Evolutionary conservation across 2,113 vertebrate species (phyloP), one percentile per base, ranked within the genome.

Genomic region (Zapus hudsonius): DNA sequence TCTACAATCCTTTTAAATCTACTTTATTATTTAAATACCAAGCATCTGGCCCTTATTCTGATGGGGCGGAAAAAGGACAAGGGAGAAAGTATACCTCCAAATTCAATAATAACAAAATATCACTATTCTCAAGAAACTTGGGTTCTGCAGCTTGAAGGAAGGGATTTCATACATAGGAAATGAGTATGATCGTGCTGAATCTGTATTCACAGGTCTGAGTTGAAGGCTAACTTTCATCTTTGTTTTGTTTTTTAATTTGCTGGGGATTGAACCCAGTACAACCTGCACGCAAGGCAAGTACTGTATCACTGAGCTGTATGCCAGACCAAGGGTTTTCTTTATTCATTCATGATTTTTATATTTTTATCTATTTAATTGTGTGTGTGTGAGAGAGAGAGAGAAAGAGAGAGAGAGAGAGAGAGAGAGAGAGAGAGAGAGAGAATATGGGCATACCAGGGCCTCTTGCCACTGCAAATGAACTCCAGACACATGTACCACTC

Each of bases 1-100:
- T 79, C n/a, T 82, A 27, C 87, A 90, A 70, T 84, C 57, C 79
- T 38, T 94, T 91, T 47, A 75, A 85, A 90, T 93, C 55, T 70
- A 38, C 69, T 85, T 87, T 90, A 69, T 33, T 67, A 64, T 52
- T 63, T 67, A 73, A 74, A 59, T 31, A 78, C 42, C 23, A 73
- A 92, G 27, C 33, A 79, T 85, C 52, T 87, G 17, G 13, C 66
- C 55, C 40, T 80, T 76, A 90, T 89, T 44, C 79, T 44, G 33
- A 74, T 79, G 61, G 23, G 12, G 31, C 25, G 38, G 11, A 52
- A 55, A 57, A 76, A 33, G 40, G 29, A 76, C 7, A 61, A 29
- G 4, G 25, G 79, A 74, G 52, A 64, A 3, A 74, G 47, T 80
- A 17, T 25, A 1, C 55, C 75, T 79, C 38, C 47, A 47, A 84